Percentiles rank a stretch among this genome's conserved stretches.
Evolutionary conservation across 1,140 invertebrate genomes (phyloP).

Genomic region (Andrena cerasifolii): DNA sequence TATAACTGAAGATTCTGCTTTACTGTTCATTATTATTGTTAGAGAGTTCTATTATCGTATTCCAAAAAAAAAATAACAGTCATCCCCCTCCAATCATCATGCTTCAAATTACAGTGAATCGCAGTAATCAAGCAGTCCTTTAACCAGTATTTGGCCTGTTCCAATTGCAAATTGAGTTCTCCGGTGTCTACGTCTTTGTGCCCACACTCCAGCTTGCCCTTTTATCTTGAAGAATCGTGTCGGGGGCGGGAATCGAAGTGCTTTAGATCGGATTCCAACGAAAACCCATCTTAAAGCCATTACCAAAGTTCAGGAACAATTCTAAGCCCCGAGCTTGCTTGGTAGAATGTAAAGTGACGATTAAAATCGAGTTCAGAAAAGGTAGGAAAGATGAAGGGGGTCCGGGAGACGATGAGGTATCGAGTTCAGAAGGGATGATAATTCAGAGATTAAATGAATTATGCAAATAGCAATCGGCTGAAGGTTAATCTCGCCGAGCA

Average conservation of each 20-base stretch:
- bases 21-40: too few relatives aligned
- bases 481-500: constrained; percentile 7
- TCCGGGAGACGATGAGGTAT: too few relatives aligned
- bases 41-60: too few relatives aligned
- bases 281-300: constrained; percentile 3
- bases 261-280: constrained; percentile 5
- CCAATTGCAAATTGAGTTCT: neutral
- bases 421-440: neutral
- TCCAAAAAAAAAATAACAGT: too few relatives aligned
- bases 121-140: too few relatives aligned
- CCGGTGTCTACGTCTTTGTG: neutral
- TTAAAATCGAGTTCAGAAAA: constrained; percentile 10
- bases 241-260: neutral
- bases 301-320: neutral
- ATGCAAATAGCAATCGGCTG: constrained; percentile 30
- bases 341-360: constrained; percentile 16
- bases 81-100: too few relatives aligned
- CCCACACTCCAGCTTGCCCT: neutral
- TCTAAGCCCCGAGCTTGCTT: neutral
- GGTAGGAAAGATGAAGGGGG: neutral
- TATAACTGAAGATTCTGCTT: too few relatives aligned
- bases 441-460: constrained; percentile 30
- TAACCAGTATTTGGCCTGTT: too few relatives aligned
- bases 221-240: neutral
- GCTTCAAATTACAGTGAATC: too few relatives aligned